Conservation (phyloP, 2,113 vertebrate species). For the Lates calcarifer region DNA sequence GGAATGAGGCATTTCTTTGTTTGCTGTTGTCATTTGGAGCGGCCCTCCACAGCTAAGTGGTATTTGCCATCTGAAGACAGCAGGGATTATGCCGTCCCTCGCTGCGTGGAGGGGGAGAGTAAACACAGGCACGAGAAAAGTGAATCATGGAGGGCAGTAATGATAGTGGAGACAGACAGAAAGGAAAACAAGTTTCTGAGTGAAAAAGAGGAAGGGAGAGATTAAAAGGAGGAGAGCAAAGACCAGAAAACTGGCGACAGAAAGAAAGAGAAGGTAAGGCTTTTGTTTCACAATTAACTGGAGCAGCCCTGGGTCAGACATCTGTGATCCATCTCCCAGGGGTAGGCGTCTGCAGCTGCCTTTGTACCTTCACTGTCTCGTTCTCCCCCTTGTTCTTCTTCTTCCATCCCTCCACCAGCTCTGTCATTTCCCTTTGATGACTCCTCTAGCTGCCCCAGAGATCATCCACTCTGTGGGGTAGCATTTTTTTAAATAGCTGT, state of each 20-base stretch:
- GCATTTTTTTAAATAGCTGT: slow-evolving; percentile 34
- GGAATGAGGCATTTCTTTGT: slow-evolving; percentile 68
- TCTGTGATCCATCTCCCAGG: slow-evolving; percentile 74
- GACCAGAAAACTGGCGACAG: background rate
- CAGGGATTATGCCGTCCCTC: slow-evolving; percentile 28
- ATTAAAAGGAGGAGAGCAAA: slow-evolving; percentile 13
- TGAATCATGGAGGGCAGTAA: slow-evolving; percentile 40
- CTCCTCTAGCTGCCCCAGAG: slow-evolving; percentile 35
- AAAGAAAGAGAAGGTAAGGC: slow-evolving; percentile 37
- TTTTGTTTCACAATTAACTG: slow-evolving; percentile 68
- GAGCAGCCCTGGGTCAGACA: slow-evolving; percentile 68
- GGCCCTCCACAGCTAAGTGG: slow-evolving; percentile 54
- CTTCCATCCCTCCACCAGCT: background rate
- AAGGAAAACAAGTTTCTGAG: slow-evolving; percentile 16
- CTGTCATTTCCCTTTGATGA: slow-evolving; percentile 25
- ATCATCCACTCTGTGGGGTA: slow-evolving; percentile 26
- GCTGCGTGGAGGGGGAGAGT: slow-evolving; percentile 14
- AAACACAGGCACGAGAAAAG: slow-evolving; percentile 39
- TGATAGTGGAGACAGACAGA: slow-evolving; percentile 21
- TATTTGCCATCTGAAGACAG: slow-evolving; percentile 58
- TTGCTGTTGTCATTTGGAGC: slow-evolving; percentile 63
- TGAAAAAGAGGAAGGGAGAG: slow-evolving; percentile 7
- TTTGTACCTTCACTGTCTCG: background rate
- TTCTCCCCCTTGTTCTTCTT: background rate
- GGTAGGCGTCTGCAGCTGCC: slow-evolving; percentile 48